Conservation (phyloP, 2,888 invertebrate genomes). For the Chrysolina oricalcia region DNA sequence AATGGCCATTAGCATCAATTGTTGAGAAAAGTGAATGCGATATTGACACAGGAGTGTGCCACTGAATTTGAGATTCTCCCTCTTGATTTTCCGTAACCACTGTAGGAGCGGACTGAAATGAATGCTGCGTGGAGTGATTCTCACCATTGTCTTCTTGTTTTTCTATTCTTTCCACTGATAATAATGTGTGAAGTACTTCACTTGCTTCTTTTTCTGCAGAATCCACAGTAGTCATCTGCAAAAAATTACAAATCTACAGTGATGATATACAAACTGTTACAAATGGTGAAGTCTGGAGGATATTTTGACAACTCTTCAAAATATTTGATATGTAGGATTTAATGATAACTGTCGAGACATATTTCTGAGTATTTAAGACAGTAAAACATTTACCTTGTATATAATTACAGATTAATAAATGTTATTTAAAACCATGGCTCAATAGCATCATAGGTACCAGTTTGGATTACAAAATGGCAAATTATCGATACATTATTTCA, state of each 20-base stretch:
- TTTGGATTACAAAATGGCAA: no score
- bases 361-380: no score
- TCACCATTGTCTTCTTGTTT: conserved; percentile 70
- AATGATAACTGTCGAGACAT: no score
- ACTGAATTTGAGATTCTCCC: conserved; percentile 74
- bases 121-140: conserved; percentile 63
- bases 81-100: conserved; percentile 62
- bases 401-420: no score
- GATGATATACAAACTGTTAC: no score
- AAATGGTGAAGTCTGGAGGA: no score
- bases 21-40: conserved; percentile 70
- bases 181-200: conserved; percentile 79
- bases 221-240: conserved; percentile 78
- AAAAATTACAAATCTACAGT: neutral
- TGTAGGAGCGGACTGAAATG: conserved; percentile 63
- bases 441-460: no score
- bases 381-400: no score
- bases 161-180: conserved; percentile 80
- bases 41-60: conserved; percentile 77
- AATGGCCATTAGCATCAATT: conserved; percentile 68
- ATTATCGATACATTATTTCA: no score
- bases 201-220: conserved; percentile 82
- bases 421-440: no score
- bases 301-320: no score
- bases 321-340: no score